Percentiles rank a stretch among this genome's conserved stretches.
These are phyloP conservation scores for Tribolium freemani DNA, from an alignment of 2,888 invertebrate species.

Conservation along the genomic window DNA sequence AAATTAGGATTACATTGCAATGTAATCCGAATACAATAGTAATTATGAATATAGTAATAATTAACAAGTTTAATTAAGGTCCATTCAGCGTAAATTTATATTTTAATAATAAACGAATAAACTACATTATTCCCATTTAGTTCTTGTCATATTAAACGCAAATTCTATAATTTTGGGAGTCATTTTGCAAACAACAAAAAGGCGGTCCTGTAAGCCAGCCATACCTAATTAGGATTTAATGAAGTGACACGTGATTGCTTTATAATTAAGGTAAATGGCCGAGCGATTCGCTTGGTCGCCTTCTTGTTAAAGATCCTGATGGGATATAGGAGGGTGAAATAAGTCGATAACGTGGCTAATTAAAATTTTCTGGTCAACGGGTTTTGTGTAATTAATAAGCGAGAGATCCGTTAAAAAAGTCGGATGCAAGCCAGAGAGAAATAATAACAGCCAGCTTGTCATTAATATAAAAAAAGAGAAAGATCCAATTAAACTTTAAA, in stretches of 20 bases:
- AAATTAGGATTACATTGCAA: too few species aligned
- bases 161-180: too few species aligned
- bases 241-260: slow-evolving; percentile 20
- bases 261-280: slow-evolving; percentile 22
- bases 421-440: not conserved
- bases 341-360: slow-evolving; percentile 14
- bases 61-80: too few species aligned
- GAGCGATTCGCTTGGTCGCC: not conserved
- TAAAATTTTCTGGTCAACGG: slow-evolving; percentile 30
- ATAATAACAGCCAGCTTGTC: slow-evolving; percentile 15
- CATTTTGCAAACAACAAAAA: not conserved
- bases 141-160: too few species aligned
- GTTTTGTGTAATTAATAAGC: slow-evolving; percentile 1
- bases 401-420: not conserved
- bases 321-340: slow-evolving; percentile 6
- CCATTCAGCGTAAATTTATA: too few species aligned
- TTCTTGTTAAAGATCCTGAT: slow-evolving; percentile 19
- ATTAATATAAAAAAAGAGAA: slow-evolving; percentile 7
- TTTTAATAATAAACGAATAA: too few species aligned
- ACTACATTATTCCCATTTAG: too few species aligned
- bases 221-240: slow-evolving; percentile 17
- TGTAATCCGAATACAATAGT: too few species aligned
- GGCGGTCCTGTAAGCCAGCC: not conserved
- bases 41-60: too few species aligned
- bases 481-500: slow-evolving; percentile 13